Evolutionary conservation across 1,140 invertebrate genomes (phyloP), one percentile per base, ranked within the genome.

Genomic region (Thaumetopoea pityocampa): DNA sequence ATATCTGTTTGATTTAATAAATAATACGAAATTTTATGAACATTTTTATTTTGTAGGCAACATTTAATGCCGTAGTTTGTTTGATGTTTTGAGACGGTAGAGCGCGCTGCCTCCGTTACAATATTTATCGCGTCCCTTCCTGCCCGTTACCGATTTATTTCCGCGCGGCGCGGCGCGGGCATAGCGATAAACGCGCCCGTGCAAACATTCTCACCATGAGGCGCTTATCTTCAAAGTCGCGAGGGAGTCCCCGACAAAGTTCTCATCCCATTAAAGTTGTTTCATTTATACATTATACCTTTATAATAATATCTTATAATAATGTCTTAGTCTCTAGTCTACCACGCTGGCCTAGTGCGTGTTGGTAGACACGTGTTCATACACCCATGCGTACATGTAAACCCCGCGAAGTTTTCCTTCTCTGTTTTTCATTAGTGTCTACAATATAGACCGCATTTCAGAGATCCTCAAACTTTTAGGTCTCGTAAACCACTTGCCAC

Each of bases 71-170:
- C 8, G 30, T 9, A 27, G 9, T 14, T 28, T 16, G 37, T 35
- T 5, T 37, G 18, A 49, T 53, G 53, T n/a, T n/a, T n/a, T n/a
- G n/a, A n/a, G n/a, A n/a, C n/a, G n/a, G n/a, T n/a, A n/a, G n/a
- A n/a, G n/a, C n/a, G n/a, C n/a, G n/a, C n/a, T n/a, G n/a, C n/a
- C n/a, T n/a, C n/a, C n/a, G n/a, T n/a, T n/a, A 71, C 53, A 47
- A 62, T 71, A 66, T 70, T 81, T 81, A 78, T 77, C 72, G 20
- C 56, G 67, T 70, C 73, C 73, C 69, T 78, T 81, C 73, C 77
- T 77, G 71, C 62, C 57, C 53, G 33, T 35, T 59, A 59, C 63
- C 61, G 55, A 63, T 77, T 73, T 79, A 72, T 79, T 77, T 81
- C 77, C 77, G 71, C 56, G 52, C 59, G 53, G 9, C 37, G 44